Conservation (phyloP, 2,888 invertebrate genomes). For the Cephonodes hylas region DNA sequence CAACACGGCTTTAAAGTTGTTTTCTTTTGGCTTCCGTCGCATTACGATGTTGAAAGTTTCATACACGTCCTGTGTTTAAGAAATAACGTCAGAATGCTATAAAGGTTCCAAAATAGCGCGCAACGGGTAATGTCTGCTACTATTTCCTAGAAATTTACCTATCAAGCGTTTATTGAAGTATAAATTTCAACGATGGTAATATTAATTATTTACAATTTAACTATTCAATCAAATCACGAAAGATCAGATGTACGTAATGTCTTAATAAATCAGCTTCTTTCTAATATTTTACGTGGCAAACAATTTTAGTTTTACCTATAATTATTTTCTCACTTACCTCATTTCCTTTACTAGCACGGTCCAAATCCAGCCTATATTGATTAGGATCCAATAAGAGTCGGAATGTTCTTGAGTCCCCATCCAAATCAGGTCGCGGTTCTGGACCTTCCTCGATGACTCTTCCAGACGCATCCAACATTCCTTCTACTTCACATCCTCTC, state of each 20-base stretch:
- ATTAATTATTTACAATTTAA: too few relatives aligned
- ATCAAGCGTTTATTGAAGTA: neutral
- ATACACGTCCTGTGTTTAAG: constrained; percentile 85
- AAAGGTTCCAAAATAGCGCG: neutral
- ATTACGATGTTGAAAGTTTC: constrained; percentile 97
- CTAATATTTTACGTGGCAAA: neutral
- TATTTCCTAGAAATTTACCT: neutral
- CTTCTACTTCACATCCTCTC: constrained; percentile 98
- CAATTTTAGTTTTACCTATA: too few relatives aligned
- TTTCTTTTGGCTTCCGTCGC: constrained; percentile 99
- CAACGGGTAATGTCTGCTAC: neutral
- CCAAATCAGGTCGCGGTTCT: constrained; percentile 91
- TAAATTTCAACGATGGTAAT: neutral
- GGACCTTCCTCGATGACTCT: constrained; percentile 98
- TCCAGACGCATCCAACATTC: constrained; percentile 97
- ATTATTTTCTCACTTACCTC: constrained; percentile 84
- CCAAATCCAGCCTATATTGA: constrained; percentile 97
- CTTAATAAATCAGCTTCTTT: neutral
- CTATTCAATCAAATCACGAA: neutral
- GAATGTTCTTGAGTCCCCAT: constrained; percentile 95
- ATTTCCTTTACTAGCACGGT: constrained; percentile 88
- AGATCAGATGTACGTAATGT: neutral
- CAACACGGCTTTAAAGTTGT: constrained; percentile 99
- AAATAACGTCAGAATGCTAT: neutral
- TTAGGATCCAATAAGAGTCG: constrained; percentile 97